phyloP scores from a whole-genome alignment of 2,113 vertebrate genomes.

The Caracal caracal region DNA sequence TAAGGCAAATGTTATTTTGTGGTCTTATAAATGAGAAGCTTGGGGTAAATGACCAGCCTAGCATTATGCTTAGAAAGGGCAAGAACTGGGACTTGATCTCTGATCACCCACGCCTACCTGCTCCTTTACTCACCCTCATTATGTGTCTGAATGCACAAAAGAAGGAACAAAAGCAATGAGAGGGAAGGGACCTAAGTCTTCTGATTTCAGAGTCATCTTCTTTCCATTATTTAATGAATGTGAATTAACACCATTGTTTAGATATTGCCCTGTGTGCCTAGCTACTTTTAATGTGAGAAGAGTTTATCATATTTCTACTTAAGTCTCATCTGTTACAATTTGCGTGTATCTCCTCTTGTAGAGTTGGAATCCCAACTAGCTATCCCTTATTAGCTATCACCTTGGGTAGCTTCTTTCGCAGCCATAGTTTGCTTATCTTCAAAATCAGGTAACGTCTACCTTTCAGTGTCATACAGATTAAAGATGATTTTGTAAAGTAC shows the following conservation, averaged over 20 bases:
- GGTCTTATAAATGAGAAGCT: conserved; percentile 12
- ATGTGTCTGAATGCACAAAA: background rate
- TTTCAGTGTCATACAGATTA: background rate
- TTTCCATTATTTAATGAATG: background rate
- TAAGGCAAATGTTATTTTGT: background rate
- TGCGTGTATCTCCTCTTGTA: background rate
- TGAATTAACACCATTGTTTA: background rate
- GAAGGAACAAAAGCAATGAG: background rate
- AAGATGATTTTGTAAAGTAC: conserved; percentile 23
- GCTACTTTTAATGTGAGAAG: background rate
- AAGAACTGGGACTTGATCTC: background rate
- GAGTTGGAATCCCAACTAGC: background rate
- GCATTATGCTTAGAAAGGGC: background rate
- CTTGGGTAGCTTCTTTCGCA: background rate
- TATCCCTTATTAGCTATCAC: background rate
- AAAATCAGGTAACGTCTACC: background rate
- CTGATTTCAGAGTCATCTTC: background rate
- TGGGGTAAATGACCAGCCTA: background rate
- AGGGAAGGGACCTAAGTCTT: background rate
- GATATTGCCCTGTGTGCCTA: background rate
- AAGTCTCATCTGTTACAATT: background rate
- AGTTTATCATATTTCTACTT: background rate
- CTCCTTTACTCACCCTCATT: background rate
- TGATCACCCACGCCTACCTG: background rate
- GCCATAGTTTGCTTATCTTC: background rate